Percentiles rank a stretch among this genome's conserved stretches.
phyloP scores from a whole-genome alignment of 2,113 vertebrate genomes.

The Cranoglanis bouderius region DNA sequence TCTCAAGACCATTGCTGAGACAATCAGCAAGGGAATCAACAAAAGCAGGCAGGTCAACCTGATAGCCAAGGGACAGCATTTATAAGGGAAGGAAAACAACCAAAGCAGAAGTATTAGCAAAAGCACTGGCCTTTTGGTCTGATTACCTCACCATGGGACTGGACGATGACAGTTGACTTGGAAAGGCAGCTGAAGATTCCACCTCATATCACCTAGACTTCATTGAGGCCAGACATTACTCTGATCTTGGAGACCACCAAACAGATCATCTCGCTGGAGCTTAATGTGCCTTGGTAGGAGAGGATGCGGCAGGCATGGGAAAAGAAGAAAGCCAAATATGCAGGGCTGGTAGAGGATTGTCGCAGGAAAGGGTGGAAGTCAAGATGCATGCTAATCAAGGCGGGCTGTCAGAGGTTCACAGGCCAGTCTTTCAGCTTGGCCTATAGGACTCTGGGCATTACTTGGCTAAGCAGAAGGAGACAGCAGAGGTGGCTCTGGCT shows the following conservation, averaged over 20 bases:
- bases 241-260: too few species aligned
- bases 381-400: not conserved
- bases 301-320: not conserved
- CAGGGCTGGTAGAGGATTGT: too few species aligned
- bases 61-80: not conserved
- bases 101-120: not conserved
- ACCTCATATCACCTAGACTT: not conserved
- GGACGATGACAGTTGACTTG: not conserved
- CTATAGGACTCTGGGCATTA: too few species aligned
- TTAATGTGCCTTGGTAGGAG: too few species aligned
- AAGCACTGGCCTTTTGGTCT: not conserved
- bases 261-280: too few species aligned
- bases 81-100: not conserved
- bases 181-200: not conserved
- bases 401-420: too few species aligned
- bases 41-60: not conserved
- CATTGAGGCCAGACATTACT: too few species aligned
- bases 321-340: too few species aligned
- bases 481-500: too few species aligned
- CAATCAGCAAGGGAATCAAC: not conserved
- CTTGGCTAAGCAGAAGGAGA: too few species aligned
- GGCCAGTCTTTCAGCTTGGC: too few species aligned
- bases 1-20: not conserved
- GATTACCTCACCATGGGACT: not conserved
- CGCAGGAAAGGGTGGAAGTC: not conserved